Evolutionary conservation across 2,113 vertebrate species (phyloP), one percentile per base, ranked within the genome.

Genomic region (Proterorhinus semilunaris): DNA sequence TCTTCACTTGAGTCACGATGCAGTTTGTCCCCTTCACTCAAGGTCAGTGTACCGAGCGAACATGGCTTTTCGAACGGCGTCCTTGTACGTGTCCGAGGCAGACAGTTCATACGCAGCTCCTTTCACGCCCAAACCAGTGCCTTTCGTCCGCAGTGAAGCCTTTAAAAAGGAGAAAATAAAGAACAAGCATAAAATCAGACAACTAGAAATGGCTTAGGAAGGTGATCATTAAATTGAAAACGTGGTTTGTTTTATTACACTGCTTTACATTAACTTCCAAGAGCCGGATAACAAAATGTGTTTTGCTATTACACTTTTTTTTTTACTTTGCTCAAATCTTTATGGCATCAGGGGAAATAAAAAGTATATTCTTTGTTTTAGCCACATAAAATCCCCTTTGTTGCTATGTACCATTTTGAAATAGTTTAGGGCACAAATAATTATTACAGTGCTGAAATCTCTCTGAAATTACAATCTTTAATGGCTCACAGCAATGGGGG

Each of bases 11-110:
- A 11, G 27, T 27, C 11, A 59, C 0, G 52, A 17, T 68, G 72
- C 7, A 55, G 59, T 13, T 27, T 27, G 44, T 52, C 6, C 49
- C 57, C 13, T 66, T 94, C 83, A 97, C 68, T 98, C 95, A 64
- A 95, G 95, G 86, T 97, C 96, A 0, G 95, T 96, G 90, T 98
- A 98, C 48, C 94, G 94, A 27, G 95, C 93, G 2, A 98, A 97
- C 95, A 98, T 96, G 84, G 96, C 96, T 91, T 98, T 96, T 72
- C 95, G 91, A 62, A 96, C 95, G 0, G 96, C 95, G 2, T 96
- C 96, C 85, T 97, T 96, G 91, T 98, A 97, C 0, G 95, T 96
- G 74, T 98, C 95, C 0, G 96, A 95, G 5, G 95, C 91, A 0
- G 95, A 94, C 17, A 95, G 93, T 0, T 95, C 95, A 0, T 98